Conservation (phyloP, 1,140 invertebrate species). For the Conus betulinus region DNA sequence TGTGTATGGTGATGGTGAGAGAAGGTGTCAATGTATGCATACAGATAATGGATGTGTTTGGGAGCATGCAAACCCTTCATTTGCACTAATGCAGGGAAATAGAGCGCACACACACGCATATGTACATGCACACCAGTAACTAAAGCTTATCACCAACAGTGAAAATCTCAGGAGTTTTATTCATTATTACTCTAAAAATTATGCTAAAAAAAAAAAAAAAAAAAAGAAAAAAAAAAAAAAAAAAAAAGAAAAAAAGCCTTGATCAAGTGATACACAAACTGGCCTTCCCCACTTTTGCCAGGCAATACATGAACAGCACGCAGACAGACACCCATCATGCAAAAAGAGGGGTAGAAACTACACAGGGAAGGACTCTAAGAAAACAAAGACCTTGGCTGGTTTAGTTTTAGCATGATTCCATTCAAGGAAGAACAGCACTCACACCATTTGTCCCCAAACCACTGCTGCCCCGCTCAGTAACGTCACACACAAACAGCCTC, state of each 20-base stretch:
- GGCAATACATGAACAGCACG: neutral
- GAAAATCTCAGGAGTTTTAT: constrained; percentile 1
- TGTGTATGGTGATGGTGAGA: no score
- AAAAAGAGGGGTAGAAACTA: neutral
- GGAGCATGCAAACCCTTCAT: no score
- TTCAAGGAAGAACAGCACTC: neutral
- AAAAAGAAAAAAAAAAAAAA: neutral
- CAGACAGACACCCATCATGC: neutral
- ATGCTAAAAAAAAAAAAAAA: neutral
- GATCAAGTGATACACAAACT: neutral
- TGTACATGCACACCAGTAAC: neutral
- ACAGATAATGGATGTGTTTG: no score
- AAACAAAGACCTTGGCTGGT: neutral
- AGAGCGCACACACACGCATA: no score
- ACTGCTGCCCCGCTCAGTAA: neutral
- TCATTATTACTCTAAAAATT: constrained; percentile 9
- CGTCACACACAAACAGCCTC: neutral
- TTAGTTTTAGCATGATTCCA: neutral
- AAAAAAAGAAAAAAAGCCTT: neutral
- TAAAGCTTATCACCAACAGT: neutral
- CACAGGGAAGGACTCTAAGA: neutral
- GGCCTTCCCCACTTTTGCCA: neutral
- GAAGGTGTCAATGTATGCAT: no score
- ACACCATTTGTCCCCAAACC: neutral
- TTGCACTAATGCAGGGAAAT: no score